phyloP scores from a whole-genome alignment of 2,797 vertebrate species.

The Phalloptychus januarius region DNA sequence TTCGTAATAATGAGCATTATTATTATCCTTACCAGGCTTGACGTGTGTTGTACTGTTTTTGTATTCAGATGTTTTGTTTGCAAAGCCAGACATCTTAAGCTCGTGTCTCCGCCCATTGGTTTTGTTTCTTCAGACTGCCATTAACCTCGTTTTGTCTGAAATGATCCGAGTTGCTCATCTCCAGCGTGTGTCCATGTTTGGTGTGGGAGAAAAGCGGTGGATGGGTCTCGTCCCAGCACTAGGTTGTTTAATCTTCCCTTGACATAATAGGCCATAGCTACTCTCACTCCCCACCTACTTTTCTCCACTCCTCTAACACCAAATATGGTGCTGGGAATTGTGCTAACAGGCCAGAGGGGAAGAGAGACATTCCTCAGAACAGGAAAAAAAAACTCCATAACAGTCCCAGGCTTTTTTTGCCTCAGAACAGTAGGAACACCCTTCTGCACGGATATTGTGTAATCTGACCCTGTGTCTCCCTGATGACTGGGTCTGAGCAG shows the following conservation, averaged over 20 bases:
- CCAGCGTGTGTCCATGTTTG: constrained; percentile 76
- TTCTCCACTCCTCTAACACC: constrained; percentile 80
- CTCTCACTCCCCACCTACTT: constrained; percentile 71
- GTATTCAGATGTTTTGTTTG: constrained; percentile 15
- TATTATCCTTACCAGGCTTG: constrained; percentile 28
- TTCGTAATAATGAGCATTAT: constrained; percentile 31
- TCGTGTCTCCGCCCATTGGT: constrained; percentile 19
- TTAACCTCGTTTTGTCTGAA: constrained; percentile 65
- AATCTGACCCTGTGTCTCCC: constrained; percentile 8
- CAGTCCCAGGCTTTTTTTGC: constrained; percentile 49
- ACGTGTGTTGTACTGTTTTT: constrained; percentile 53
- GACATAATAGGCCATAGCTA: constrained; percentile 72
- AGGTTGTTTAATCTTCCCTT: constrained; percentile 76
- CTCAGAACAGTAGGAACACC: constrained; percentile 31
- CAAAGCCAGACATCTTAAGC: constrained; percentile 19
- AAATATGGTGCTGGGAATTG: constrained; percentile 85
- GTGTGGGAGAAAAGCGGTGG: constrained; percentile 50
- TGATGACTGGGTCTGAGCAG: constrained; percentile 2
- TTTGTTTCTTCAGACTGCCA: constrained; percentile 44
- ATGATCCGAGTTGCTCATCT: constrained; percentile 52
- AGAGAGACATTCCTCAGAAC: constrained; percentile 82
- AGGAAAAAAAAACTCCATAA: constrained; percentile 70
- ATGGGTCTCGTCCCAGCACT: constrained; percentile 59
- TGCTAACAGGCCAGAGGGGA: constrained; percentile 73
- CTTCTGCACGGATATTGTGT: constrained; percentile 29